These are phyloP conservation scores for Bubalus kerabau DNA, from an alignment of 2,113 vertebrate species.

Conservation along the genomic window DNA sequence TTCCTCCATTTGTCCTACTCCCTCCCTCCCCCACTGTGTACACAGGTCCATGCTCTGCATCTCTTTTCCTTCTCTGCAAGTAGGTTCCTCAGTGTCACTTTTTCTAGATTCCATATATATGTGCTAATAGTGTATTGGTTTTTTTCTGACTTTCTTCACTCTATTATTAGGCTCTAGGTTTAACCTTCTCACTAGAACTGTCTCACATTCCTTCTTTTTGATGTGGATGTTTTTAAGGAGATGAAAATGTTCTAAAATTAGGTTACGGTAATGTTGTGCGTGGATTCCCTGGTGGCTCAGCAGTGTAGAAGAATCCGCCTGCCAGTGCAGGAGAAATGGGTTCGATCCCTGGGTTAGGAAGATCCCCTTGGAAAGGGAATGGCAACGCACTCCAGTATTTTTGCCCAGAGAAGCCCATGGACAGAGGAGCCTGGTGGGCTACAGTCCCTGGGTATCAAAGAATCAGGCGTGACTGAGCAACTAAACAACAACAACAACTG, in stretches of 20 bases:
- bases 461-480: not conserved
- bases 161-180: not conserved
- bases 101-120: not conserved
- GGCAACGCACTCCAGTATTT: not conserved
- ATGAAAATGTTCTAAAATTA: conserved; percentile 5
- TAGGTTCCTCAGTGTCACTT: not conserved
- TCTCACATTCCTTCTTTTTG: not conserved
- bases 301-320: not conserved
- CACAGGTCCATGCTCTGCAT: not conserved
- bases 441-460: not conserved
- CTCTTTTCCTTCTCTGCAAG: not conserved
- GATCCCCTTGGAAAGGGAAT: not conserved
- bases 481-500: not conserved
- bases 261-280: not conserved
- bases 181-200: not conserved
- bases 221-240: not conserved
- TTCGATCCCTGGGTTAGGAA: not conserved
- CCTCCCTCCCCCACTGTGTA: not conserved
- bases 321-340: not conserved
- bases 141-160: not conserved
- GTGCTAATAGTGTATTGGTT: accelerated
- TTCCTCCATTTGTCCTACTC: not conserved
- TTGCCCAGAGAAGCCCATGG: not conserved
- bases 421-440: not conserved
- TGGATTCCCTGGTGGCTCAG: not conserved